phyloP scores from a whole-genome alignment of 2,113 vertebrate species.

The Cyprinus carpio region DNA sequence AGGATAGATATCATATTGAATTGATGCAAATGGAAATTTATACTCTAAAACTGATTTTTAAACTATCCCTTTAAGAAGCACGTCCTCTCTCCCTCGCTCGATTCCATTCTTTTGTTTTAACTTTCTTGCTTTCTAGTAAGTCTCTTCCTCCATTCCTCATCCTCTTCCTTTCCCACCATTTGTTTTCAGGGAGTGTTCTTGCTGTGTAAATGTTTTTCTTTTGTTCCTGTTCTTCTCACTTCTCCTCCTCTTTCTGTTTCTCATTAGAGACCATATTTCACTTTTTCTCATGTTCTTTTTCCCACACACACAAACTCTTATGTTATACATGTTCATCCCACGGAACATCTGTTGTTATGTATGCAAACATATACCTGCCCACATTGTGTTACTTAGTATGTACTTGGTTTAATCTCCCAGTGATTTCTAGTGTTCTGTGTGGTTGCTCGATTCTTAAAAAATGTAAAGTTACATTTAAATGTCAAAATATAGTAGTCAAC shows the following conservation, averaged over 20 bases:
- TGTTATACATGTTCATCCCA: conserved; percentile 20
- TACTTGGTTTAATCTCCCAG: neutral
- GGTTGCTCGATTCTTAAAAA: neutral
- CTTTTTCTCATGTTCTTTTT: conserved; percentile 13
- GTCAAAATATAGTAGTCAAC: neutral
- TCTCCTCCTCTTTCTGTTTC: conserved; percentile 32
- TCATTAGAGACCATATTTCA: conserved; percentile 28
- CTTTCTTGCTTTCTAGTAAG: neutral
- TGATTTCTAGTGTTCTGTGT: neutral
- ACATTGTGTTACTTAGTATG: neutral
- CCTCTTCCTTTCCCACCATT: conserved; percentile 14
- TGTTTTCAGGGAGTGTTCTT: conserved; percentile 16
- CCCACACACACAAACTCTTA: conserved; percentile 11
- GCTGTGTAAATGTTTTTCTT: conserved; percentile 46
- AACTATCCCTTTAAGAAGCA: conserved; percentile 15
- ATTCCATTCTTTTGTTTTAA: neutral
- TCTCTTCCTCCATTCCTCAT: neutral
- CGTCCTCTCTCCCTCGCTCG: neutral
- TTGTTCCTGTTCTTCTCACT: conserved; percentile 21
- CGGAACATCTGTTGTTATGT: conserved; percentile 2
- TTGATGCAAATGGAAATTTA: too few relatives aligned
- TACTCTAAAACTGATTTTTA: too few relatives aligned
- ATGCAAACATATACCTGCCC: conserved; percentile 19
- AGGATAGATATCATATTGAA: too few relatives aligned
- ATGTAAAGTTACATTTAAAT: neutral